Evolutionary conservation across 2,888 invertebrate species (phyloP), one percentile per base, ranked within the genome.

Genomic region (Gonocerus acuteangulatus): DNA sequence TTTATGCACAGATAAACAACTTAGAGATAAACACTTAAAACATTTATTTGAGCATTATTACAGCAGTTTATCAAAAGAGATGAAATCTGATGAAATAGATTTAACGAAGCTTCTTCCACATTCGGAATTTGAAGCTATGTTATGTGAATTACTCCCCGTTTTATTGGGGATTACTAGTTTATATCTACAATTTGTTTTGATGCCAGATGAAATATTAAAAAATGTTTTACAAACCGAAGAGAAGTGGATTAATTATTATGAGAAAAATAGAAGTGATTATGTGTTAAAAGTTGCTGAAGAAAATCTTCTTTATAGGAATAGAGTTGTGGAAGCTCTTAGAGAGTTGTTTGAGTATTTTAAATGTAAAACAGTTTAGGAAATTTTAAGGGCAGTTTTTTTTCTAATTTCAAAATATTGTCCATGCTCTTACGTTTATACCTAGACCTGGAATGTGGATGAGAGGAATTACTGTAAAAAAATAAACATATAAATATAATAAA

Each of bases 321-420:
- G 60, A 44, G 16, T 49, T 15, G 11, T 47, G 9, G 47, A 49
- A 27, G 18, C 39, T 23, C 11, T 60, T 2, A 18, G 7, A 2
- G 49, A 60, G 13, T 15, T 60, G 11, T 42, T 60, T 42, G 49
- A 60, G 16, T 60, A 60, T 22, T 32, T 58, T 15, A 48, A n/a
- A n/a, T n/a, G n/a, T n/a, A n/a, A n/a, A n/a, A n/a, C n/a, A n/a
- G n/a, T n/a, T n/a, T n/a, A n/a, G n/a, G n/a, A n/a, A n/a, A n/a
- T n/a, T n/a, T n/a, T n/a, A n/a, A n/a, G n/a, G n/a, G n/a, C n/a
- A n/a, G n/a, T n/a, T n/a, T n/a, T n/a, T n/a, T n/a, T n/a, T n/a
- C n/a, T n/a, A n/a, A n/a, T n/a, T n/a, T n/a, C n/a, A n/a, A n/a
- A n/a, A n/a, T n/a, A n/a, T n/a, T n/a, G n/a, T n/a, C n/a, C n/a